Percentiles rank a stretch among this genome's conserved stretches.
These are phyloP conservation scores for Melieria picta DNA, from an alignment of 2,888 invertebrate species.

Conservation along the genomic window DNA sequence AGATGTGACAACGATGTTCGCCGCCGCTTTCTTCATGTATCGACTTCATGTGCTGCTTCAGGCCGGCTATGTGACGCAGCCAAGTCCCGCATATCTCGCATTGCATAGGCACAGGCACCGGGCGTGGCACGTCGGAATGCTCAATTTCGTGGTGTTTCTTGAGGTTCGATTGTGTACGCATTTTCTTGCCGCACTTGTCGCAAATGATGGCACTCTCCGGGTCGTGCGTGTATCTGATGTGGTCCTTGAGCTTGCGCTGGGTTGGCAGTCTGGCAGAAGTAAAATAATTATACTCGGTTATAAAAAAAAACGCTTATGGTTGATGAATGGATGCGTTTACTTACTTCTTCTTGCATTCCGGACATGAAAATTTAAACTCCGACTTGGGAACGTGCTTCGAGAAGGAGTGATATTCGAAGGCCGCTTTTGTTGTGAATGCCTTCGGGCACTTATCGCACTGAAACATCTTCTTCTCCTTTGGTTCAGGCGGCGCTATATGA, in stretches of 20 bases:
- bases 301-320: not conserved
- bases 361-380: conserved; percentile 56
- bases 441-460: conserved; percentile 60
- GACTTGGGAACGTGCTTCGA: conserved; percentile 61
- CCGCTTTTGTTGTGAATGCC: conserved; percentile 57
- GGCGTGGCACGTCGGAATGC: conserved; percentile 59
- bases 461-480: conserved; percentile 53
- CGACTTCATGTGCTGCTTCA: conserved; percentile 61
- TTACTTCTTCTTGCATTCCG: conserved; percentile 59
- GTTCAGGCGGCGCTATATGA: conserved; percentile 51
- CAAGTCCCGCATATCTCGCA: conserved; percentile 62
- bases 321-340: conserved; percentile 20
- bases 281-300: conserved; percentile 7
- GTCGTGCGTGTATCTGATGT: conserved; percentile 57
- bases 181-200: conserved; percentile 58
- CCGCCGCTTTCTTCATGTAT: conserved; percentile 57
- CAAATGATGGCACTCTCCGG: conserved; percentile 59
- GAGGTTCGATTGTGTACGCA: conserved; percentile 55
- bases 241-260: conserved; percentile 57
- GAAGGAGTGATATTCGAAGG: conserved; percentile 56
- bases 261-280: conserved; percentile 52
- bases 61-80: conserved; percentile 57
- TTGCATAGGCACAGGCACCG: conserved; percentile 58
- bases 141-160: conserved; percentile 61
- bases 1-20: conserved; percentile 60